Evolutionary conservation across 30 jellyfish, hydroid and myxozoan genomes (phyloP), one percentile per base, ranked within the genome.

Genomic region (Sanderia malayensis): DNA sequence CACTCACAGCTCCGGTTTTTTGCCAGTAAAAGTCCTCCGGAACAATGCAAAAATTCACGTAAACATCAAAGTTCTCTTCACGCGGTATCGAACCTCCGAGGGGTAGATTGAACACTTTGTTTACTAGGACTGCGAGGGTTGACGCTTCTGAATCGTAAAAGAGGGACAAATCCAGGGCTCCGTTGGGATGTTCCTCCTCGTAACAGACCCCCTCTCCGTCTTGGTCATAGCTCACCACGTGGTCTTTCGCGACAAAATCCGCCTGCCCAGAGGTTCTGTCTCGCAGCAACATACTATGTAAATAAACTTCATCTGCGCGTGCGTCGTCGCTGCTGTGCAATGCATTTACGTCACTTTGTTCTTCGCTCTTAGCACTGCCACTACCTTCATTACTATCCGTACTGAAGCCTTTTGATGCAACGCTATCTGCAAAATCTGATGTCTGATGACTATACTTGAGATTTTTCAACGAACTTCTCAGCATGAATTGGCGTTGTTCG

Each of bases 1-100:
- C 81, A 17, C 21, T 57, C 32, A 76, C 96, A 34, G 86, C 53
- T 4, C 10, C 60, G 31, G 96, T 89, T 45, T 88, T 69, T 53
- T 89, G 94, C 97, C 97, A 89, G 47, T 72, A 74, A 60, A 89
- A 89, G 60, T 89, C 97, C 59, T 89, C 97, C 17, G 97, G 97
- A 8, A 89, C 96, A 67, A 89, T 74, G 60, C 97, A 89, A 21
- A 89, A 82, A 46, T 83, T 82, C 70, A 89, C 91, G 47, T 89
- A 84, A 24, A 86, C 78, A 31, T 89, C 85, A 61, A 89, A 67
- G 17, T 71, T 55, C 17, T 58, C 86, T 31, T 80, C 85, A 24
- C 44, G 83, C 13, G 37, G 69, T 0, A 28, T 60, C 24, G 46
- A 63, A n/a, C n/a, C n/a, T n/a, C n/a, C n/a, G 58, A 80, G 63